Evolutionary conservation across 2,113 vertebrate genomes (phyloP).

Genomic region (Takifugu flavidus): DNA sequence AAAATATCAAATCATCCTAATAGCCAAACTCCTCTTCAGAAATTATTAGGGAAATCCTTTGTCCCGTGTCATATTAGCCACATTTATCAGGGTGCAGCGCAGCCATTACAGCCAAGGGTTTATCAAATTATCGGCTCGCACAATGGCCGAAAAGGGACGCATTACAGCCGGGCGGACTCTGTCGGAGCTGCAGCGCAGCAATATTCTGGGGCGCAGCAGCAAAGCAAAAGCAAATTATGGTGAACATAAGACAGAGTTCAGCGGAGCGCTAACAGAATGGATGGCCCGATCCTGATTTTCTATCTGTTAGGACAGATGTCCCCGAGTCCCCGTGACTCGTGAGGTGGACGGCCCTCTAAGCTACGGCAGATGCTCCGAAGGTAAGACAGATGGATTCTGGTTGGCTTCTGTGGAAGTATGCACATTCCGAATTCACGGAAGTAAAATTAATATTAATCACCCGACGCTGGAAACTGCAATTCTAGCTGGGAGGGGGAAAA

Average conservation of each 20-base stretch:
- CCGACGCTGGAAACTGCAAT: slow-evolving; percentile 20
- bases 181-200: slow-evolving; percentile 65
- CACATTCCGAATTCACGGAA: slow-evolving; percentile 52
- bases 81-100: slow-evolving; percentile 76
- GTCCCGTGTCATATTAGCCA: slow-evolving; percentile 70
- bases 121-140: slow-evolving; percentile 76
- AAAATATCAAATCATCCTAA: slow-evolving; percentile 70
- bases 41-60: slow-evolving; percentile 69
- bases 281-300: slow-evolving; percentile 69
- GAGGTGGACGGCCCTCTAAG: slow-evolving; percentile 75
- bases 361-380: slow-evolving; percentile 78
- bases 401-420: slow-evolving; percentile 52
- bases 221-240: slow-evolving; percentile 72
- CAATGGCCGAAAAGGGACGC: slow-evolving; percentile 73
- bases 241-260: slow-evolving; percentile 69
- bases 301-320: slow-evolving; percentile 80
- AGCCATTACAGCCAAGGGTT: slow-evolving; percentile 72
- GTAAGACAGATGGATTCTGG: slow-evolving; percentile 78
- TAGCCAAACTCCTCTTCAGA: slow-evolving; percentile 63
- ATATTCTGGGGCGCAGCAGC: slow-evolving; percentile 72
- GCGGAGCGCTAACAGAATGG: slow-evolving; percentile 68
- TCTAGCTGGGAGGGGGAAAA: not conserved
- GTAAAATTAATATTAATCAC: slow-evolving; percentile 64
- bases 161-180: slow-evolving; percentile 73
- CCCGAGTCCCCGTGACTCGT: slow-evolving; percentile 66